phyloP scores from a whole-genome alignment of 2,888 invertebrate species.

The Brachylomia viminalis region DNA sequence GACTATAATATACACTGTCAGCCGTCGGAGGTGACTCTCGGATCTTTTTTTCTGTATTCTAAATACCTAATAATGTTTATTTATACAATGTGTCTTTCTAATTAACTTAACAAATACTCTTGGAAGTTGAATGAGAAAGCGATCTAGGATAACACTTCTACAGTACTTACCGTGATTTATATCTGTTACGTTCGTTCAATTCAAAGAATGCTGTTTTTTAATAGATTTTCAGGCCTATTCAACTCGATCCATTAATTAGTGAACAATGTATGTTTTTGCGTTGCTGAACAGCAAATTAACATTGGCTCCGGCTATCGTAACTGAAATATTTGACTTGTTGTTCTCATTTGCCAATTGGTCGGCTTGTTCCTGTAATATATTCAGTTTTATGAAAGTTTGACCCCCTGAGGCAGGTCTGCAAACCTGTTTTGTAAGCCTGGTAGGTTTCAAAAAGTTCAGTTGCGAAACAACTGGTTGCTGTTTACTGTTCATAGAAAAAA shows the following conservation, averaged over 20 bases:
- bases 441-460: background rate
- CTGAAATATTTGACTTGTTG: constrained; percentile 4
- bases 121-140: background rate
- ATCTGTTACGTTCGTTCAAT: background rate
- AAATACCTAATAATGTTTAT: background rate
- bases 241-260: background rate
- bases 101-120: background rate
- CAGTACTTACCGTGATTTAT: too few species aligned
- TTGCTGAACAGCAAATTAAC: background rate
- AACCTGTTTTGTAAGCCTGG: background rate
- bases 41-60: background rate
- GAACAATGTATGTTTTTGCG: background rate
- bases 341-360: background rate
- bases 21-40: too few species aligned
- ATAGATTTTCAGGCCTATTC: background rate
- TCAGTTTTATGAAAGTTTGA: background rate
- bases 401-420: background rate
- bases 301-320: background rate
- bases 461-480: too few species aligned
- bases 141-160: too few species aligned
- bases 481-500: too few species aligned
- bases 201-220: background rate
- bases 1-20: background rate
- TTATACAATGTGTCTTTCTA: too few species aligned
- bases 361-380: background rate